phyloP scores from a whole-genome alignment of 2,888 invertebrate genomes.

The Luperina nickerlii region DNA sequence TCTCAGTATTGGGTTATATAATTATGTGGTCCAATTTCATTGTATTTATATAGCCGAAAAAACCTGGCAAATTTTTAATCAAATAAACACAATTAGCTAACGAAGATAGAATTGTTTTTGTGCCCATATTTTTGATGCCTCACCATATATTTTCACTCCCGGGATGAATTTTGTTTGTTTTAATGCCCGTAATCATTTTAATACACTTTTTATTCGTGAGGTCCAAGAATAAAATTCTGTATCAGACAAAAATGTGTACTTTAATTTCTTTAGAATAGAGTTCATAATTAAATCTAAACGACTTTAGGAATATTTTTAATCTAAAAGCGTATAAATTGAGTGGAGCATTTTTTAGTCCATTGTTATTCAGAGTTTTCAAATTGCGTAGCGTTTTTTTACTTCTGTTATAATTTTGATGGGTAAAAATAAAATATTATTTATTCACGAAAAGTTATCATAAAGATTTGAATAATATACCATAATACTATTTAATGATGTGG shows the following conservation, averaged over 20 bases:
- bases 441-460: background rate
- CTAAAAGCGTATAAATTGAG: constrained; percentile 40
- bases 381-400: constrained; percentile 23
- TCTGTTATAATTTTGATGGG: constrained; percentile 8
- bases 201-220: constrained; percentile 47
- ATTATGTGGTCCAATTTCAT: constrained; percentile 17
- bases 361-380: constrained; percentile 48
- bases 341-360: constrained; percentile 39
- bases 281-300: constrained; percentile 39
- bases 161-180: constrained; percentile 57
- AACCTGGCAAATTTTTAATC: constrained; percentile 44
- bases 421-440: constrained; percentile 18
- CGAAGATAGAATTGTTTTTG: constrained; percentile 63
- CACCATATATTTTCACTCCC: constrained; percentile 50
- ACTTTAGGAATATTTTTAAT: constrained; percentile 43
- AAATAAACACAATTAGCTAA: constrained; percentile 64
- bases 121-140: constrained; percentile 56
- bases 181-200: constrained; percentile 54
- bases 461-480: background rate
- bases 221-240: constrained; percentile 33
- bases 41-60: constrained; percentile 26
- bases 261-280: constrained; percentile 50
- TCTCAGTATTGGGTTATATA: constrained; percentile 2
- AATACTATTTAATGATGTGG: no score
- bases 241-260: constrained; percentile 39